Evolutionary conservation across 2,797 vertebrate species (phyloP), one percentile per base, ranked within the genome.

Genomic region (Paramormyrops hopkinsi): DNA sequence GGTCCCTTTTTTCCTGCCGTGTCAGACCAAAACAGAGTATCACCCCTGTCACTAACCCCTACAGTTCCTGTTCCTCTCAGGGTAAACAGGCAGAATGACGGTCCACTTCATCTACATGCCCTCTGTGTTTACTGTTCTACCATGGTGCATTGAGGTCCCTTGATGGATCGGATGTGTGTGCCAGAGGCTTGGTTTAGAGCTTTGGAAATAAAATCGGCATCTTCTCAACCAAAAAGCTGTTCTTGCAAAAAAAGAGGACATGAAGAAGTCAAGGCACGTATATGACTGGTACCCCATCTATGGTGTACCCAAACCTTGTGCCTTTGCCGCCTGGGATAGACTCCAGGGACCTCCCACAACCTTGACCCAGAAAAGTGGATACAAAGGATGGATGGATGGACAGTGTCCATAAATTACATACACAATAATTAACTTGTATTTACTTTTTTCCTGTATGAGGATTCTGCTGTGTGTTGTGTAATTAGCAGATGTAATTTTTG

Each of bases 111-210:
- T 94, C 93, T 94, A 25, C 62, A 50, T 79, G 88, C 90, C 89
- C 84, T 94, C 90, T 93, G 91, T 90, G 94, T 94, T 92, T 95
- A 94, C 92, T 96, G 94, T 88, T 90, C 93, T 92, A 91, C 91
- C 93, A 91, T 92, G 92, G 90, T 88, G 86, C 91, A 92, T 91
- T 92, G 94, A 94, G 94, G 93, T 93, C 92, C 93, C 93, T 93
- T 84, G 92, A 90, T 94, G 94, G 91, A 93, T 90, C 91, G 91
- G 92, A 94, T 91, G 88, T 95, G 94, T 92, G 48, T 11, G 11
- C 48, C 48, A 82, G 19, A 46, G 41, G 76, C 8, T 82, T 46
- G 41, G 19, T 44, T 82, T 22, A 44, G 41, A 22, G 41, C 19
- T 82, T 46, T 82, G 44, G 41, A 82, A 82, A 82, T 82, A 46